Base-by-base conservation (phyloP, 2,797 vertebrate genomes). In the Clangula hyemalis region DNA sequence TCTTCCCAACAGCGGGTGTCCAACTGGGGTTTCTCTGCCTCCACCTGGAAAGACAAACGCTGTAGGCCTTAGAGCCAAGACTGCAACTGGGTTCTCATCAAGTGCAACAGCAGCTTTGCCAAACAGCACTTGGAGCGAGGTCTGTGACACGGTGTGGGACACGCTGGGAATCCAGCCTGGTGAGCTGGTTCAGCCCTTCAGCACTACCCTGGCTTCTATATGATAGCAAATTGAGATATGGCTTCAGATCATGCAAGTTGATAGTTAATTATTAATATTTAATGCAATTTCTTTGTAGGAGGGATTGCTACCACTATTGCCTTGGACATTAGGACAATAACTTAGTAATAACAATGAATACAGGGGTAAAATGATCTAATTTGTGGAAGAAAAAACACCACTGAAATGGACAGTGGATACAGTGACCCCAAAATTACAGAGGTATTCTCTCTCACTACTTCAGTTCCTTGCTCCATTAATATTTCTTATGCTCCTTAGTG, bases 391-490 rank as follows among this genome's bases (percentile, higher is more conserved):
- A 81, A 90, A 72, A 74, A 66, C 20, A 58, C 10, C 16, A 18
- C 28, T 74, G 87, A 41, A 79, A 83, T 1, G 69, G 61, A 45
- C 71, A 89, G 57, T 6, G 32, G 69, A 18, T 79, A 36, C 68
- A 82, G 53, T 60, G 60, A 11, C 49, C 91, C 64, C 60, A 76
- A 3, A 36, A 71, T 16, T 24, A 4, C 30, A n/a, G 51, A 83
- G 34, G 20, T 61, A 45, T 60, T 90, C 0, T 0, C 62, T 65
- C 83, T 62, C 2, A 1, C 24, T 47, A 0, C 53, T 87, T 66
- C 79, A 36, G 20, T 72, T 45, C 41, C 32, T 78, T 66, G 39
- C 15, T 43, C 32, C 2, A 0, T 30, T 25, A 53, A 7, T 39
- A 56, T 72, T 87, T 62, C 75, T 58, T 17, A 30, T 7, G 30